Evolutionary conservation across 2,113 vertebrate species (phyloP).

Genomic region (Origma solitaria): DNA sequence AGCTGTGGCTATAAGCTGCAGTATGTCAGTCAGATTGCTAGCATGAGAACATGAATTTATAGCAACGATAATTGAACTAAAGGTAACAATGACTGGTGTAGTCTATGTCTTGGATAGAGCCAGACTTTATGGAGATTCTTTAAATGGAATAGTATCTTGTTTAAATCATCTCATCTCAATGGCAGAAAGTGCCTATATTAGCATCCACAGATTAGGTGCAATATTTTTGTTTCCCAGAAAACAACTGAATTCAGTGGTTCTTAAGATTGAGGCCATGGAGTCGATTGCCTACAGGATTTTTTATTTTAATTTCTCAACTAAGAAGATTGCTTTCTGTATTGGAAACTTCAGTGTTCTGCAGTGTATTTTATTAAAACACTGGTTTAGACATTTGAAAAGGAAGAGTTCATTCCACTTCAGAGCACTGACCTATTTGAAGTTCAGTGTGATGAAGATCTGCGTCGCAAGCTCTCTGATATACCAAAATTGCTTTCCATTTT

Average conservation of each 20-base stretch:
- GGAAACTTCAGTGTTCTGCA: not conserved
- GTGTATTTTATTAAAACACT: not conserved
- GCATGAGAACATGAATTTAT: not conserved
- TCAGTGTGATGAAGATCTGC: not conserved
- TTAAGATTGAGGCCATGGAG: not conserved
- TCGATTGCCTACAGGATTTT: not conserved
- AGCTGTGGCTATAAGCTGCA: not conserved
- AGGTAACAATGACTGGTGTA: not conserved
- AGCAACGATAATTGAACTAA: not conserved
- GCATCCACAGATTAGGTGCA: not conserved
- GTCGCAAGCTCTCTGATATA: not conserved
- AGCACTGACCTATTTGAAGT: accelerated
- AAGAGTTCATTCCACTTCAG: not conserved
- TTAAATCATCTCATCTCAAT: not conserved
- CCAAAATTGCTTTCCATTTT: not conserved
- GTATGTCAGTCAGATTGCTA: not conserved
- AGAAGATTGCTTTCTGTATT: not conserved
- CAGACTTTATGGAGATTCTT: not conserved
- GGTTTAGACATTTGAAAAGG: not conserved
- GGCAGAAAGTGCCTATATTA: not conserved
- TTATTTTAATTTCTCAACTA: not conserved
- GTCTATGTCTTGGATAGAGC: not conserved
- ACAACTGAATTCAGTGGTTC: not conserved
- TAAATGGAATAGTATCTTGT: not conserved
- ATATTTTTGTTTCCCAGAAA: not conserved